A percentile compares a stretch with the other conserved stretches of the same genome.
These are phyloP conservation scores for Zaprionus gabonicus DNA, from an alignment of 1,140 invertebrate species.

Conservation along the genomic window DNA sequence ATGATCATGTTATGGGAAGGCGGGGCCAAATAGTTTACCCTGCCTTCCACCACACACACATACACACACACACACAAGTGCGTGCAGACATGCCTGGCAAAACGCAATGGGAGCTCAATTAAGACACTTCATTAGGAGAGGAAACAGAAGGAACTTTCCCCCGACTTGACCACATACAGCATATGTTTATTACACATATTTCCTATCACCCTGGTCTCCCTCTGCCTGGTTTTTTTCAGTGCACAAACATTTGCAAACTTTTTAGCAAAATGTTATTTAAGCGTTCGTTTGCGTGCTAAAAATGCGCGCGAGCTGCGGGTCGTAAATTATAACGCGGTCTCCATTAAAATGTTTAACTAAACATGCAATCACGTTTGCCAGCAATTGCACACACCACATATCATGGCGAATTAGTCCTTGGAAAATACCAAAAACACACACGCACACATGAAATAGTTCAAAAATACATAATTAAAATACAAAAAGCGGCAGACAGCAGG, in stretches of 20 bases:
- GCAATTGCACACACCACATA: conserved; percentile 22
- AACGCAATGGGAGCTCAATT: conserved; percentile 36
- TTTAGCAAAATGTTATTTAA: conserved; percentile 62
- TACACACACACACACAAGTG: neutral
- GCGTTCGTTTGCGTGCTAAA: conserved; percentile 67
- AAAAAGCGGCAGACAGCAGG: conserved; percentile 40
- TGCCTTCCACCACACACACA: conserved; percentile 1
- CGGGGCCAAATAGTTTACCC: conserved; percentile 11
- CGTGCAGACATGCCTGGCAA: neutral
- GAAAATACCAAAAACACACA: conserved; percentile 8
- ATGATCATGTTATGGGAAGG: conserved; percentile 13
- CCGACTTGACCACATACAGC: neutral
- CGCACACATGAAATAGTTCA: neutral
- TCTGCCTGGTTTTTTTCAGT: neutral
- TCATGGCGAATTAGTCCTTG: conserved; percentile 9
- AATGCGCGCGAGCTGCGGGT: conserved; percentile 19
- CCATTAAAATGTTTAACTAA: conserved; percentile 69
- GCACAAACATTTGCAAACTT: conserved; percentile 30
- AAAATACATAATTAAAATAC: conserved; percentile 64
- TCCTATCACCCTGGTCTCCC: neutral
- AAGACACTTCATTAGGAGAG: conserved; percentile 44
- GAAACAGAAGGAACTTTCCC: neutral
- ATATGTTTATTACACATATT: conserved; percentile 17
- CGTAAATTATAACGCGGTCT: conserved; percentile 54
- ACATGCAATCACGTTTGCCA: conserved; percentile 62